A percentile compares a stretch with the other conserved stretches of the same genome.
Evolutionary conservation across 2,797 vertebrate genomes (phyloP).

Genomic region (Phyllotis vaccarum): DNA sequence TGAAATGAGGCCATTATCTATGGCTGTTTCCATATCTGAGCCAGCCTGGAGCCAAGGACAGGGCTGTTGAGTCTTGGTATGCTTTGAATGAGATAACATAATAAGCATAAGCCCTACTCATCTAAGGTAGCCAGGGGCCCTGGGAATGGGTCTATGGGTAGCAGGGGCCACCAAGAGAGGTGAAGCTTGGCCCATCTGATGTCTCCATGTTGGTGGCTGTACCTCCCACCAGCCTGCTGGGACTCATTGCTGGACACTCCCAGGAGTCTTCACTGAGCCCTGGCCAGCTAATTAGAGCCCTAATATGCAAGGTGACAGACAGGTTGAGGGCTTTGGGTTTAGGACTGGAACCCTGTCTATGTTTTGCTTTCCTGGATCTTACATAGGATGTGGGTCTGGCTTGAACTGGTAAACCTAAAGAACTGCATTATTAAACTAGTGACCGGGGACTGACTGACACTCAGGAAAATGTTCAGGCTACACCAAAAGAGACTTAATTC

Average conservation of each 20-base stretch:
- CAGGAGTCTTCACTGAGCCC: background rate
- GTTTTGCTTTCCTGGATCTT: background rate
- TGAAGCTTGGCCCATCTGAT: background rate
- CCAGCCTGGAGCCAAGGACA: background rate
- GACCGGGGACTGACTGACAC: background rate
- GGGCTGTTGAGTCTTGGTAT: background rate
- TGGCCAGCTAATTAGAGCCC: background rate
- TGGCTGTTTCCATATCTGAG: background rate
- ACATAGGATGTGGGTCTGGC: background rate
- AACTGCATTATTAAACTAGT: background rate
- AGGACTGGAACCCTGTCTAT: background rate
- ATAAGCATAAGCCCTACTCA: too few species aligned
- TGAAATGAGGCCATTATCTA: background rate
- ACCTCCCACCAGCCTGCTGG: background rate
- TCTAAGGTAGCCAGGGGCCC: background rate
- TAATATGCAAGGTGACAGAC: background rate
- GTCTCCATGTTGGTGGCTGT: background rate
- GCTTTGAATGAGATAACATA: too few species aligned
- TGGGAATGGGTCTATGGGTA: background rate
- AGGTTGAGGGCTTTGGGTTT: background rate
- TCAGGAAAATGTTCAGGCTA: too few species aligned
- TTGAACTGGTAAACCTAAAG: background rate
- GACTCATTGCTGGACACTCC: background rate
- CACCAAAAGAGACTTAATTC: background rate
- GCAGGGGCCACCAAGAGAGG: background rate